Conservation (phyloP, 2,888 invertebrate species). For the Andrena chrysosceles region DNA sequence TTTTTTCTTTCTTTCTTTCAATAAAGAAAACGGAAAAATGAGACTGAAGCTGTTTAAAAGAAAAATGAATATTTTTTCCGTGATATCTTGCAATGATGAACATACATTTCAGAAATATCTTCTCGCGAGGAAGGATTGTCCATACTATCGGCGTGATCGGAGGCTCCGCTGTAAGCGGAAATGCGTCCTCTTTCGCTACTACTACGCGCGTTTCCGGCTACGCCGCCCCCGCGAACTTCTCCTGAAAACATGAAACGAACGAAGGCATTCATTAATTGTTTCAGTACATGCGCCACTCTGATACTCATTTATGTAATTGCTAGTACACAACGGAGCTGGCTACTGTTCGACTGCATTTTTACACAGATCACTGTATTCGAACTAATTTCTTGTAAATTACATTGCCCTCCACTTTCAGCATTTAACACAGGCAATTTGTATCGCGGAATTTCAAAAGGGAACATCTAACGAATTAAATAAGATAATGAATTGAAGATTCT, state of each 20-base stretch:
- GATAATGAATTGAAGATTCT: too few relatives aligned
- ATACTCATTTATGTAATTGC: conserved; percentile 6
- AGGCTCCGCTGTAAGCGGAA: conserved; percentile 78
- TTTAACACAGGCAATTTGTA: too few relatives aligned
- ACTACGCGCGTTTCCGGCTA: conserved; percentile 80
- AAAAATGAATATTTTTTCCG: conserved; percentile 8
- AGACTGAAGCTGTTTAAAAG: neutral
- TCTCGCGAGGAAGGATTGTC: conserved; percentile 83
- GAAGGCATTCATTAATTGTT: conserved; percentile 76
- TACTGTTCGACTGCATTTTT: neutral
- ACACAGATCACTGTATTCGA: neutral
- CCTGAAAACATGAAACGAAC: conserved; percentile 79
- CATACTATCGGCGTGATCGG: conserved; percentile 82
- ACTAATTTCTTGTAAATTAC: neutral
- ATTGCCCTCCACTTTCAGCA: neutral
- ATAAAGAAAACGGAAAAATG: neutral
- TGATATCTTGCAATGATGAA: conserved; percentile 45
- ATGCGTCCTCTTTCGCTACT: conserved; percentile 82
- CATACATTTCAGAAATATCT: conserved; percentile 84
- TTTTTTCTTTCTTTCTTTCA: neutral
- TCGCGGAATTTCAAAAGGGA: too few relatives aligned
- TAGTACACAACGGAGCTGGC: neutral
- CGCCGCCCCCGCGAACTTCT: conserved; percentile 82
- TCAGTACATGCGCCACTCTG: conserved; percentile 2
- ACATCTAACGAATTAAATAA: too few relatives aligned